Evolutionary conservation across 2,113 vertebrate species (phyloP).

Genomic region (Nibea albiflora): DNA sequence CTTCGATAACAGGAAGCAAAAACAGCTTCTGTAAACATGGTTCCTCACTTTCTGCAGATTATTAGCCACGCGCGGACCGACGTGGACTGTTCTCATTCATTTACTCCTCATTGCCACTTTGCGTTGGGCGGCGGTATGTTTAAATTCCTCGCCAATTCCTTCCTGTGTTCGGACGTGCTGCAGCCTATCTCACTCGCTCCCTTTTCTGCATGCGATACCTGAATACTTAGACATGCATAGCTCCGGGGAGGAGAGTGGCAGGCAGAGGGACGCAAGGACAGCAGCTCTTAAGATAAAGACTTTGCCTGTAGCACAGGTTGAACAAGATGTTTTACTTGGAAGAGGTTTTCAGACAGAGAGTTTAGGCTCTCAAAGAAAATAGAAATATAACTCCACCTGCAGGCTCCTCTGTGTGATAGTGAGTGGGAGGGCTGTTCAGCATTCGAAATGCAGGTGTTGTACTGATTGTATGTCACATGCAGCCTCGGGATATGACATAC

Average conservation of each 20-base stretch:
- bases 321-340: conserved; percentile 27
- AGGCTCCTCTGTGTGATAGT: conserved; percentile 10
- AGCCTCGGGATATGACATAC: conserved; percentile 6
- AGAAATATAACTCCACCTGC: conserved; percentile 1
- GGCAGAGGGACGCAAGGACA: background rate
- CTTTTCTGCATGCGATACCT: background rate
- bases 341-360: conserved; percentile 3
- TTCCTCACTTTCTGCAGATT: background rate
- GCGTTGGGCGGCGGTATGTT: background rate
- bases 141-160: conserved; percentile 34
- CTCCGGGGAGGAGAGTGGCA: conserved; percentile 5
- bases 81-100: background rate
- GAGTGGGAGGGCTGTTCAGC: background rate
- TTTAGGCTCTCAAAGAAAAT: conserved; percentile 31
- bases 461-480: conserved; percentile 24
- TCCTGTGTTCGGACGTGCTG: conserved; percentile 29
- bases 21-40: background rate
- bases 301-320: conserved; percentile 15
- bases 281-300: background rate
- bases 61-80: background rate
- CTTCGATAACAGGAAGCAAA: background rate
- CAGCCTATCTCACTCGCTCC: conserved; percentile 10
- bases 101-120: background rate
- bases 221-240: background rate
- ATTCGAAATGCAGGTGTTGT: conserved; percentile 29